These are phyloP conservation scores for Garra rufa DNA, from an alignment of 2,113 vertebrate species.

Conservation along the genomic window DNA sequence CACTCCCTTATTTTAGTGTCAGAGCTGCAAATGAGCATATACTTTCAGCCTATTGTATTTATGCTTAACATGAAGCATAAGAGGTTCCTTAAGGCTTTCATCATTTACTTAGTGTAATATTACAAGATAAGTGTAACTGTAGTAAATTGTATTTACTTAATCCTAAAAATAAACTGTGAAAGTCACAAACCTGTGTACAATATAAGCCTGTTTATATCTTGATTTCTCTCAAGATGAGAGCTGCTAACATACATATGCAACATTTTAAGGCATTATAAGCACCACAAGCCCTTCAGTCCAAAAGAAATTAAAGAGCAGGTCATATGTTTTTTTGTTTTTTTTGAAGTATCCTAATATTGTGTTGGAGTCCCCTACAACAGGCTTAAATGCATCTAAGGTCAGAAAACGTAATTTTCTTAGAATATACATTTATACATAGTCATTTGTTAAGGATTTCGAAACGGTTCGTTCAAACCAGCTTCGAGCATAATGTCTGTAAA, in stretches of 20 bases:
- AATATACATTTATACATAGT: no score
- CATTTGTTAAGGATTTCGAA: no score
- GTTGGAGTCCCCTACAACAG: no score
- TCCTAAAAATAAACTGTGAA: background rate
- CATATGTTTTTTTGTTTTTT: no score
- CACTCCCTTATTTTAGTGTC: background rate
- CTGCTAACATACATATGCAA: background rate
- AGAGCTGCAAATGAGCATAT: background rate
- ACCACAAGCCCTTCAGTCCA: background rate
- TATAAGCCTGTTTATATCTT: background rate
- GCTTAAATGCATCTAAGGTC: no score
- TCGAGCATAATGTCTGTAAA: no score
- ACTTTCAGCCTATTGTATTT: background rate
- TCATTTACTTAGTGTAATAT: background rate
- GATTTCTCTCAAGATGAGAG: background rate
- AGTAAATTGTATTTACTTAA: background rate
- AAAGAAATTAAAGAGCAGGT: no score
- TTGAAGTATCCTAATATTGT: no score
- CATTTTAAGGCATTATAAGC: background rate
- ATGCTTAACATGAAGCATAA: background rate
- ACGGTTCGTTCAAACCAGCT: no score
- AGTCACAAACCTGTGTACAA: background rate
- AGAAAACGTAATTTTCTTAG: no score
- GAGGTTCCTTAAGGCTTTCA: background rate
- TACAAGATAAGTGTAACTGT: background rate